Evolutionary conservation across 2,113 vertebrate species (phyloP), one percentile per base, ranked within the genome.

Genomic region (Mixornis gularis): DNA sequence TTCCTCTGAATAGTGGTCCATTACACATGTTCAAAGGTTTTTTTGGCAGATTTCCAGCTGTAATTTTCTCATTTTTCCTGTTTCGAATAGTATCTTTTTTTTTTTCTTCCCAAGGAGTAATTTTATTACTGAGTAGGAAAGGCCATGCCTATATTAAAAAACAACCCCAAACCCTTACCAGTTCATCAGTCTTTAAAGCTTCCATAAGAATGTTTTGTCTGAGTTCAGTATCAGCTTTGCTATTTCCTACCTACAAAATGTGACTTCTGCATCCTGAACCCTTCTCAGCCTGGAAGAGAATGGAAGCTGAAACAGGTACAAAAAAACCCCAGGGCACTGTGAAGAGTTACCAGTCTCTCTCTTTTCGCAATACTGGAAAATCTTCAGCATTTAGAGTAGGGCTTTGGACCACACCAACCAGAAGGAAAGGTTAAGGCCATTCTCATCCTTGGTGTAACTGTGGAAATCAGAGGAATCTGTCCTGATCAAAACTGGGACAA

Each of bases 41-140:
- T 66, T 63, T 32, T 82, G 66, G 76, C 68, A 79, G 34, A 43
- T 63, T 66, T 76, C 70, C 82, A 90, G 36, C 36, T 51, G 16
- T 18, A 51, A 58, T 81, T 79, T 85, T 71, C 52, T 70, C 60
- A 40, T 92, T 89, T 65, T 62, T 92, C 56, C 34, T 79, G 43
- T 76, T 20, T 29, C 30, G 71, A 85, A 74, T 46, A 5, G 71
- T 53, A 1, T 17, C 7, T 49, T 49, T 16, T 64, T 43, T 16
- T 43, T 58, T 7, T 7, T 1, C 13, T n/a, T 36, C 14, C 16
- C 10, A 56, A 81, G 8, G 58, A 66, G 7, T 38, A 34, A 87
- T 78, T 63, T 71, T 58, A 73, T 51, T 89, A 69, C 68, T 32
- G 24, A 82, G 20, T 10, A 85, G 56, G 24, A 90, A 81, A 87